Conservation (phyloP, 2,113 vertebrate species). For the Diglossa brunneiventris region DNA sequence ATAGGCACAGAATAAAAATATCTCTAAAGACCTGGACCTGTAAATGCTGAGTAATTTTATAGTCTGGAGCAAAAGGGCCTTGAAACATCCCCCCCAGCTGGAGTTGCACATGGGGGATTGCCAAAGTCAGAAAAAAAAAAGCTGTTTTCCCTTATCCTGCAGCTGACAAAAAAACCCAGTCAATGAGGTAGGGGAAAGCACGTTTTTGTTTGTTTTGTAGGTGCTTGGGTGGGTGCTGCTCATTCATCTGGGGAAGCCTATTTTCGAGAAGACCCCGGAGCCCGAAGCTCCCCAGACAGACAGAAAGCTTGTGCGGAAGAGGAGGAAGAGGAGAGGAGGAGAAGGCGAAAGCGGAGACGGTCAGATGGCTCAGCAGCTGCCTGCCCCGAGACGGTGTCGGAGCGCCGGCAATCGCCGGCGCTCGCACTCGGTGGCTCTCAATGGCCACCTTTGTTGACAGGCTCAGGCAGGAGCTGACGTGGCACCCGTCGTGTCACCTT, state of each 20-base stretch:
- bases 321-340: background rate
- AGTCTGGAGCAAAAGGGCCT: background rate
- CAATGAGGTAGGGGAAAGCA: background rate
- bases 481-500: background rate
- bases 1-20: constrained; percentile 14
- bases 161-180: background rate
- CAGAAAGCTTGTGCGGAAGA: background rate
- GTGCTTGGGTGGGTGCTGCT: background rate
- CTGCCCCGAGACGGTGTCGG: background rate
- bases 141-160: background rate
- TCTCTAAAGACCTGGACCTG: background rate
- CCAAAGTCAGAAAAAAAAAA: background rate
- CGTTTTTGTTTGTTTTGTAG: background rate
- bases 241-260: background rate
- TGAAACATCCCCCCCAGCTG: background rate
- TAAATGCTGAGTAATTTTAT: background rate
- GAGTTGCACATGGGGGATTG: background rate
- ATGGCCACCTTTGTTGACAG: background rate
- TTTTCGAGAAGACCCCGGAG: fast-evolving
- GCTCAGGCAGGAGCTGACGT: background rate
- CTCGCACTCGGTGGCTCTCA: background rate
- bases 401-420: background rate
- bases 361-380: background rate
- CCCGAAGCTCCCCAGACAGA: background rate
- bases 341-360: background rate